Evolutionary conservation across 2,888 invertebrate species (phyloP), one percentile per base, ranked within the genome.

Genomic region (Stomorhina lunata): DNA sequence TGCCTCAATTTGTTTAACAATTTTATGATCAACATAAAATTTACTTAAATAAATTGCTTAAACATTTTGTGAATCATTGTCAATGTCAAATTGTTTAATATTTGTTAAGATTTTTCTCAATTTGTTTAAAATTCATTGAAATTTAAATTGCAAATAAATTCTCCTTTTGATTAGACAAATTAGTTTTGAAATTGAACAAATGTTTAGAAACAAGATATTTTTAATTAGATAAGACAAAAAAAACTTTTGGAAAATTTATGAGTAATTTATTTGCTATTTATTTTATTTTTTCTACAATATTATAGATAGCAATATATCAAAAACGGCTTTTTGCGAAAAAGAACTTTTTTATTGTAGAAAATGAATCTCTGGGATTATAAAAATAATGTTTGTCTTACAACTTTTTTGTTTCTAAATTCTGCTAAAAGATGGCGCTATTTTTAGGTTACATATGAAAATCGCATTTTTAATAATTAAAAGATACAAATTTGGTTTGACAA

Each of bases 201-300:
- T 66, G 66, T 22, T 27, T 59, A 2, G 37, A 3, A 63, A 61
- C 57, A 43, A 71, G 81, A 77, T 78, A 61, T 78, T 68, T 40
- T 25, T 48, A 73, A 72, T 78, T 37, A 53, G 76, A 69, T 80
- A 76, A 77, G 45, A 55, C 68, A 59, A 61, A 20, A 45, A n/a
- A n/a, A n/a, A n/a, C n/a, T n/a, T n/a, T 12, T 55, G 57, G 55
- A 61, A n/a, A n/a, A 77, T 77, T 77, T 77, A 78, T 81, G 66
- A 25, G 59, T 25, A 32, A 34, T 61, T 55, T 4, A 27, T 29
- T 9, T 29, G n/a, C 29, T 65, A 25, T 50, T 34, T 43, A 4
- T 5, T 65, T 32, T 4, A 10, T 27, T 5, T 37, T 61, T 4
- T 15, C n/a, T n/a, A n/a, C n/a, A n/a, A n/a, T n/a, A n/a, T n/a